These are phyloP conservation scores for Oncopodura yosiiana DNA, from an alignment of 1,140 invertebrate species.

Conservation along the genomic window DNA sequence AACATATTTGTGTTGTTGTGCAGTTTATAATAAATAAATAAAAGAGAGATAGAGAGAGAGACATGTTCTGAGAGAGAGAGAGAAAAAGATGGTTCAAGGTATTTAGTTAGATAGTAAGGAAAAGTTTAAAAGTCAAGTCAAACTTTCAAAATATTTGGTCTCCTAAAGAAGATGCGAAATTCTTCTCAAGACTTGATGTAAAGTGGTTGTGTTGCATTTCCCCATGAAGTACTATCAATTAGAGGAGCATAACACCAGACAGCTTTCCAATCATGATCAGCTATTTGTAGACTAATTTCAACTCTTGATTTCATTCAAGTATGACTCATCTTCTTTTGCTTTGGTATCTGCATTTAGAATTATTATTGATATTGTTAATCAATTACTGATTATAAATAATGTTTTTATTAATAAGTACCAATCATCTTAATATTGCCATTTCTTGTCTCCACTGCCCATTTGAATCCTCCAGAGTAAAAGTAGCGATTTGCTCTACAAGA, in stretches of 20 bases:
- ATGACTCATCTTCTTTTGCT: conserved; percentile 14
- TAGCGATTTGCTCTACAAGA: conserved; percentile 16
- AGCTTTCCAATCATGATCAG: conserved; percentile 15
- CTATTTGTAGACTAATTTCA: conserved; percentile 9
- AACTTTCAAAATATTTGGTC: too few relatives aligned
- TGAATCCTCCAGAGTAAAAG: conserved; percentile 24
- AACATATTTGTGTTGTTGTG: too few relatives aligned
- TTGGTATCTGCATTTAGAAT: conserved; percentile 2
- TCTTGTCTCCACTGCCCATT: conserved; percentile 22
- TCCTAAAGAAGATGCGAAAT: background rate
- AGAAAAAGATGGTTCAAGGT: too few relatives aligned
- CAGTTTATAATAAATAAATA: too few relatives aligned
- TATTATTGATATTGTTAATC: background rate
- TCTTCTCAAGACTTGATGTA: conserved; percentile 6
- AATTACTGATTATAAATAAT: background rate
- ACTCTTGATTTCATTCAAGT: conserved; percentile 17
- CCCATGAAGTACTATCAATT: conserved; percentile 14
- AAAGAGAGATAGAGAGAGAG: too few relatives aligned
- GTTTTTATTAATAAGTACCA: background rate
- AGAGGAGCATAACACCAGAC: conserved; percentile 23
- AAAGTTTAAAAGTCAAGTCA: too few relatives aligned
- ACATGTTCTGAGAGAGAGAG: too few relatives aligned
- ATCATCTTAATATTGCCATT: conserved; percentile 15
- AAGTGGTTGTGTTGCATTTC: conserved; percentile 18
- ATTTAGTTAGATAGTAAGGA: too few relatives aligned